Base-by-base conservation (phyloP, 2,888 invertebrate genomes). In the Drosophila niveifrons region DNA sequence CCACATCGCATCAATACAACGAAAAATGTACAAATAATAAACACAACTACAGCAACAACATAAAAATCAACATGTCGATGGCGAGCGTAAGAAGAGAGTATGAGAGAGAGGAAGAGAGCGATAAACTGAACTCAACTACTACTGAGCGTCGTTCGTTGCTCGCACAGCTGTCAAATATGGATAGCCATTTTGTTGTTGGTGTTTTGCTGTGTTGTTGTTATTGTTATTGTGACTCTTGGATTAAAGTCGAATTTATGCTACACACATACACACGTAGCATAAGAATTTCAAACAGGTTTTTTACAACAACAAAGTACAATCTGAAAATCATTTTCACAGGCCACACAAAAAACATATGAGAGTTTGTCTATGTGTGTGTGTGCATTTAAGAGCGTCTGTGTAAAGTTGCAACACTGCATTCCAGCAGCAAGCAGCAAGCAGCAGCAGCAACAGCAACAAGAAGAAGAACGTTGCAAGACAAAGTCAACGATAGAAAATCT, bases 351-450 rank as follows among this genome's bases (percentile, higher is more conserved):
- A 69, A 72, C 80, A 80, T 66, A 75, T 58, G 65, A 69, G 61
- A 56, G 61, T 64, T 31, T 52, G 36, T 23, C 23, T 23, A 23
- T 46, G 64, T 66, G 64, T 71, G 66, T 47, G 55, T 15, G 43
- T 29, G 4, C 29, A n/a, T 44, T 43, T 17, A 34, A 9, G 10
- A 18, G 51, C 50, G 52, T 80, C n/a, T 71, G 34, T 76, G 67
- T 76, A 80, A 85, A 88, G 88, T 90, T 78, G 89, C 82, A 87
- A 78, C 83, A 89, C 89, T 72, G 76, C 89, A 89, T 89, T 89
- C 89, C 90, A 80, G 59, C 75, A 68, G 50, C 70, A 68, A 44
- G 44, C 31, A 59, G n/a, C 71, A 55, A 66, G 50, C 71, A 68
- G 50, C 47, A 61, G n/a, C 72, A 56, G 18, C 63, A 43, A 28